Base-by-base conservation (phyloP, 1,140 invertebrate species). In the Drosophila pseudoobscura region DNA sequence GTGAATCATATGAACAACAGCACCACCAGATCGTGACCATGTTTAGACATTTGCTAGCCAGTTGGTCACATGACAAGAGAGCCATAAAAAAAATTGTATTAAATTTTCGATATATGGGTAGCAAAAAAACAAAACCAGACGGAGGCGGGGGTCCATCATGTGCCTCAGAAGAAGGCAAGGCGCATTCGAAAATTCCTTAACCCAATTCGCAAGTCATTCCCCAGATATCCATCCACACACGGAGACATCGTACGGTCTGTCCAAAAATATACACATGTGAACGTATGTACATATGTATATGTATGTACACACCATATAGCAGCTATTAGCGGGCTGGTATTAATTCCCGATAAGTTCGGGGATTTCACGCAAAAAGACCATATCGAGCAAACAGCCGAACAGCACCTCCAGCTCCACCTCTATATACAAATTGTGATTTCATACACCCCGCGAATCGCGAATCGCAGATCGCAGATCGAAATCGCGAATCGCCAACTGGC, bases 1-100 rank as follows among this genome's bases (percentile, higher is more conserved):
- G 58, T 80, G 78, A 85, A 75, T 85, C 80, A 87, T 66, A 56
- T 64, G 43, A 43, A 56, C 51, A 44, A 26, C 45, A 29, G 54
- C 53, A 45, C 2, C 51, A 56, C 44, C 57, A 64, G 61, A 56
- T 69, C 56, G 59, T 65, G 75, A 71, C 82, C 82, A 87, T 78
- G 73, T 78, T 88, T 82, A 87, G 82, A 78, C 82, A 82, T 71
- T 87, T 66, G 82, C 78, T 71, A 87, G 80, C 70, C 82, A 82
- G 73, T 65, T 85, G 73, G 82, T 87, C 82, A 87, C 78, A 87
- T 87, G 82, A 87, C 78, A 74, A 52, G 26, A 47, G 20, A 43
- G 29, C 39, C 20, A 49, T 47, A 29, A 17, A 58, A 58, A 49
- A 41, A 35, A 35, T 29, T 68, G 47, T 44, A 58, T 55, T 55